phyloP scores from a whole-genome alignment of 2,888 invertebrate species.

The Platycheirus rosarum region DNA sequence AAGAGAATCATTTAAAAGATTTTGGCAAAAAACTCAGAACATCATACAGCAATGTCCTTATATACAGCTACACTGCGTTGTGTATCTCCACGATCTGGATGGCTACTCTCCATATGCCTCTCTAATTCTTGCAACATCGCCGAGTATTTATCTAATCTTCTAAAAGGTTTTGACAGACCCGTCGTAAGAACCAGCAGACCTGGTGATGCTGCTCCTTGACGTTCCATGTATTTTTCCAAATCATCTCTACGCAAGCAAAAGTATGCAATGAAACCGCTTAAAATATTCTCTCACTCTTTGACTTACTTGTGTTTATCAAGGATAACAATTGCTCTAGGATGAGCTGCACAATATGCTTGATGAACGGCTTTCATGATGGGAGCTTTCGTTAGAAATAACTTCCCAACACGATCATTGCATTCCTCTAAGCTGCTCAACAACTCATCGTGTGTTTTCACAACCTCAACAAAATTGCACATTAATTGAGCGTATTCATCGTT shows the following conservation, averaged over 20 bases:
- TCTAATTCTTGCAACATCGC: constrained; percentile 97
- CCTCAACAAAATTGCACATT: constrained; percentile 94
- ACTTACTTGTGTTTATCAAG: constrained; percentile 95
- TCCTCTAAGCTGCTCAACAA: constrained; percentile 91
- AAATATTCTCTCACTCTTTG: not conserved
- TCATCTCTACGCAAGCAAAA: constrained; percentile 86
- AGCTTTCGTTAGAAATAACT: constrained; percentile 93
- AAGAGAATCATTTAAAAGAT: not conserved
- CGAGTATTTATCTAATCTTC: constrained; percentile 96
- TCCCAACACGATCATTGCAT: constrained; percentile 93
- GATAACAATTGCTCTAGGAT: constrained; percentile 96
- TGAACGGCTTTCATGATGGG: constrained; percentile 92
- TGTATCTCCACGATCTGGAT: constrained; percentile 97
- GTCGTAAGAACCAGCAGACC: constrained; percentile 95
- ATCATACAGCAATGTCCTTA: constrained; percentile 95
- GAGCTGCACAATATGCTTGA: constrained; percentile 94
- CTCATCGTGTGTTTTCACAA: constrained; percentile 92
- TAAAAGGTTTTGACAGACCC: constrained; percentile 96
- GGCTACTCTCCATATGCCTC: constrained; percentile 96
- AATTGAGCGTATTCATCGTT: constrained; percentile 93
- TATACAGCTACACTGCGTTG: constrained; percentile 97
- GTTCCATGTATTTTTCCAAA: constrained; percentile 93
- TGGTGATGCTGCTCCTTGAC: constrained; percentile 91
- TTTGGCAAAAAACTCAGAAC: not conserved
- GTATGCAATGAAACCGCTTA: constrained; percentile 10